A percentile compares a stretch with the other conserved stretches of the same genome.
phyloP scores from a whole-genome alignment of 2,797 vertebrate species.

The Craterocephalus amniculus region DNA sequence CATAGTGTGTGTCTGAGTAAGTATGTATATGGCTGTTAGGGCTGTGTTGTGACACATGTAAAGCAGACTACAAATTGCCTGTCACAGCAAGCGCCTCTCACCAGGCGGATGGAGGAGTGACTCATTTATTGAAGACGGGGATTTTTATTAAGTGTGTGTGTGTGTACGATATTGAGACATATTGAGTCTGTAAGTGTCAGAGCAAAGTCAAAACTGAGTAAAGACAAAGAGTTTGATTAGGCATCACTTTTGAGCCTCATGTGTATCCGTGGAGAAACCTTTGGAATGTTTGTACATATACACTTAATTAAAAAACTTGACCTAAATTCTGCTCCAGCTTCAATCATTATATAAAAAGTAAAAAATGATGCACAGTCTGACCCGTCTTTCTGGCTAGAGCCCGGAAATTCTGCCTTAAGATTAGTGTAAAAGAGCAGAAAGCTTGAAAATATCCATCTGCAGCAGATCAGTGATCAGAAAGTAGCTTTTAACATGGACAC shows the following conservation, averaged over 20 bases:
- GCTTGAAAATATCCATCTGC: constrained; percentile 52
- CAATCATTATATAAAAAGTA: constrained; percentile 21
- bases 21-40: constrained; percentile 50
- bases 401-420: constrained; percentile 29
- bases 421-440: constrained; percentile 30
- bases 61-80: constrained; percentile 71
- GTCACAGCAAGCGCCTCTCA: constrained; percentile 68
- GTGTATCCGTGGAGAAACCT: constrained; percentile 15
- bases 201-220: constrained; percentile 39
- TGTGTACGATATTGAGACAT: background rate
- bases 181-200: constrained; percentile 15
- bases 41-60: constrained; percentile 74
- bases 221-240: constrained; percentile 41
- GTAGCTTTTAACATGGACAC: constrained; percentile 37
- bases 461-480: constrained; percentile 49
- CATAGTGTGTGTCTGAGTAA: constrained; percentile 27
- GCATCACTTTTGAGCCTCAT: constrained; percentile 24
- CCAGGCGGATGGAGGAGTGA: constrained; percentile 60
- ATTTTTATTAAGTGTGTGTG: constrained; percentile 43
- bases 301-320: constrained; percentile 32
- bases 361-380: background rate
- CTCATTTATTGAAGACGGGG: constrained; percentile 66
- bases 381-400: constrained; percentile 15
- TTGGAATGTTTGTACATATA: constrained; percentile 17
- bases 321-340: constrained; percentile 18